These are phyloP conservation scores for Criorhina ranunculi DNA, from an alignment of 2,888 invertebrate genomes.

Conservation along the genomic window DNA sequence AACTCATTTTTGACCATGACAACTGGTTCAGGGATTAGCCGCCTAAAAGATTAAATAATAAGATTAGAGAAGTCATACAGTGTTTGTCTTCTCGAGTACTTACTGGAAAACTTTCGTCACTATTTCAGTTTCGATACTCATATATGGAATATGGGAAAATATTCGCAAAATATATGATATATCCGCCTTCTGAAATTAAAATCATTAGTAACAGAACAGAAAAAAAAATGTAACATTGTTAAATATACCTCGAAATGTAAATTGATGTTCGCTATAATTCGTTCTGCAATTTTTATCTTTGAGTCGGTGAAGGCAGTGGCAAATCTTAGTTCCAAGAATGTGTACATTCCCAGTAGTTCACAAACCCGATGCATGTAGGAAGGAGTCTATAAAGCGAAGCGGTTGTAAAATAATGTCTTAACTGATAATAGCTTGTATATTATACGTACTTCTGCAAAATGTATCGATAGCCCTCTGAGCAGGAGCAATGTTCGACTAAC, in stretches of 20 bases:
- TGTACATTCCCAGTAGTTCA: constrained; percentile 54
- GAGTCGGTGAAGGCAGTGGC: constrained; percentile 37
- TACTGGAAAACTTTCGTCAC: constrained; percentile 51
- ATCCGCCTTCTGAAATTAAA: constrained; percentile 26
- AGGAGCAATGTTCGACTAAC: constrained; percentile 13
- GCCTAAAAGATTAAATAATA: constrained; percentile 27
- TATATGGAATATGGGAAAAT: constrained; percentile 47
- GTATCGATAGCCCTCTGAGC: constrained; percentile 16
- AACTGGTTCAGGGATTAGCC: constrained; percentile 36
- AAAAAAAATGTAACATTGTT: not conserved
- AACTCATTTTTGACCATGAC: constrained; percentile 44
- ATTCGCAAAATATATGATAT: constrained; percentile 33
- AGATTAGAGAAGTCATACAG: not conserved
- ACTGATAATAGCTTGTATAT: not conserved
- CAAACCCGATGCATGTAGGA: constrained; percentile 52
- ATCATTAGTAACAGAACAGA: not conserved
- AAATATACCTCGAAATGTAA: constrained; percentile 39
- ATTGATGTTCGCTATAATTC: constrained; percentile 50
- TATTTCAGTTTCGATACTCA: constrained; percentile 54
- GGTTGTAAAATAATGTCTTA: not conserved
- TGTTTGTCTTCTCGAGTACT: not conserved
- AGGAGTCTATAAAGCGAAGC: constrained; percentile 2
- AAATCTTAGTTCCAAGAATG: constrained; percentile 39
- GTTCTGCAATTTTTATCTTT: constrained; percentile 46
- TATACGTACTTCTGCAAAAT: constrained; percentile 28